Conservation (phyloP, 2,888 invertebrate genomes). For the Omphaloscelis lunosa region DNA sequence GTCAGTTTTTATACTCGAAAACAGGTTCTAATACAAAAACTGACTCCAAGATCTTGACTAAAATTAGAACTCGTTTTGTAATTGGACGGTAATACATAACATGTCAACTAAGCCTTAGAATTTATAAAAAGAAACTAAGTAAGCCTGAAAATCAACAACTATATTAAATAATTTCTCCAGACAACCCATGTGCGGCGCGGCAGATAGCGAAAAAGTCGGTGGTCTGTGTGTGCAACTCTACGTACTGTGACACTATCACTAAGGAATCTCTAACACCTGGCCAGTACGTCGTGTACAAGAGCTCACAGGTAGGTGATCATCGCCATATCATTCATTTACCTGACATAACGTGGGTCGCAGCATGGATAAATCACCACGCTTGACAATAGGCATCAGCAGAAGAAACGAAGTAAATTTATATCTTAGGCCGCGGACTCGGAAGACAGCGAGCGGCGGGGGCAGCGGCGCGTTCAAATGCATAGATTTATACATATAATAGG, state of each 20-base stretch:
- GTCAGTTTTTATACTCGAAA: not conserved
- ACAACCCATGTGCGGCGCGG: constrained; percentile 72
- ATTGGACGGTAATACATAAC: not conserved
- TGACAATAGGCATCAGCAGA: too few species aligned
- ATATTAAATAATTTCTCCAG: constrained; percentile 36
- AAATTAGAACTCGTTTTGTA: not conserved
- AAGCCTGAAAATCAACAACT: not conserved
- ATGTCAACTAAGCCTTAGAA: too few species aligned
- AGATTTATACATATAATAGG: too few species aligned
- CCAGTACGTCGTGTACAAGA: constrained; percentile 57
- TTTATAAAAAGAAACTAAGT: not conserved
- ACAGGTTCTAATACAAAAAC: not conserved
- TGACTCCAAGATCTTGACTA: not conserved
- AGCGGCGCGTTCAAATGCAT: too few species aligned
- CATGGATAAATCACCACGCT: too few species aligned
- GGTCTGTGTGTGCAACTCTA: constrained; percentile 83
- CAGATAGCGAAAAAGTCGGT: constrained; percentile 67
- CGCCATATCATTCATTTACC: not conserved
- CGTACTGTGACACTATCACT: constrained; percentile 82
- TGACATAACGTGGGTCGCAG: too few species aligned
- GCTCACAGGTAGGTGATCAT: constrained; percentile 59
- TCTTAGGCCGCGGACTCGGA: too few species aligned
- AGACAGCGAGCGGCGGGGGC: too few species aligned
- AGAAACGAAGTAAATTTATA: too few species aligned
- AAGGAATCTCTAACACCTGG: constrained; percentile 70